phyloP scores from a whole-genome alignment of 2,113 vertebrate genomes.

The Paramisgurnus dabryanus region DNA sequence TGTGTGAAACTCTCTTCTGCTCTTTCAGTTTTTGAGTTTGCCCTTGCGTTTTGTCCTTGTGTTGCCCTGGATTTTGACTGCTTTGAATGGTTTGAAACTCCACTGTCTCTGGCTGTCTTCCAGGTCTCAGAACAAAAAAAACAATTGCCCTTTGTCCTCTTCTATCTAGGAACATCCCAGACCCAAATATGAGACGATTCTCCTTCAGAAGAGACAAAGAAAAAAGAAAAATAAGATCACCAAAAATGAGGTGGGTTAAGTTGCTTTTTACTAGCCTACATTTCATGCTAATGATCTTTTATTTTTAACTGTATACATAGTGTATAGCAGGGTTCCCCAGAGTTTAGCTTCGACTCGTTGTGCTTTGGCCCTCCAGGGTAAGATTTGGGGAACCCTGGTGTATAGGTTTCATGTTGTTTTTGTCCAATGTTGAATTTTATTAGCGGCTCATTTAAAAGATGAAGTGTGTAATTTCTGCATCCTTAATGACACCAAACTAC shows the following conservation, averaged over 20 bases:
- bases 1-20: conserved; percentile 27
- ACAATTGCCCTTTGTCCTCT: conserved; percentile 38
- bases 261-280: background rate
- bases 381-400: background rate
- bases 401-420: too few relatives aligned
- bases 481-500: too few relatives aligned
- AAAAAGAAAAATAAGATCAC: conserved; percentile 68
- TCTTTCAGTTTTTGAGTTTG: conserved; percentile 34
- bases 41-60: conserved; percentile 37
- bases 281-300: background rate
- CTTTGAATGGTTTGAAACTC: conserved; percentile 40
- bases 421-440: conserved; percentile 1
- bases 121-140: background rate
- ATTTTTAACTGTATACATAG: too few relatives aligned
- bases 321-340: too few relatives aligned
- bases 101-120: background rate
- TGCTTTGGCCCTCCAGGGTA: too few relatives aligned
- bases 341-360: too few relatives aligned
- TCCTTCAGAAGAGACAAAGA: conserved; percentile 86
- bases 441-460: conserved; percentile 6
- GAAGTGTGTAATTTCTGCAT: too few relatives aligned
- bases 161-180: conserved; percentile 86
- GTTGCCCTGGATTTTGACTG: conserved; percentile 47
- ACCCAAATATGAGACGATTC: conserved; percentile 89
- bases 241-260: conserved; percentile 76